A percentile compares a stretch with the other conserved stretches of the same genome.
phyloP scores from a whole-genome alignment of 1,140 invertebrate genomes.

The Apolygus lucorum region DNA sequence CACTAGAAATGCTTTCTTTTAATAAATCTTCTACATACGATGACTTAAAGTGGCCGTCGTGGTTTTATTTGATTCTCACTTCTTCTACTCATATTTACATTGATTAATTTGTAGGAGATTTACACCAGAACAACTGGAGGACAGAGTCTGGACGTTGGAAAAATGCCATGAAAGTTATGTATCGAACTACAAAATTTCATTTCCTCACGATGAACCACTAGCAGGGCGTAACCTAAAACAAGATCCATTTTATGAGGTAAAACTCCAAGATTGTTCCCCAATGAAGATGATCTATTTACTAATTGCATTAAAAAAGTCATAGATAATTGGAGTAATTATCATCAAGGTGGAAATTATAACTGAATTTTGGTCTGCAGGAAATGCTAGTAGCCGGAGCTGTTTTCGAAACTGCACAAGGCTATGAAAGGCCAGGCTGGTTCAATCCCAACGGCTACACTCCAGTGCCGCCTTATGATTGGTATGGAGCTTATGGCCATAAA shows the following conservation, averaged over 20 bases:
- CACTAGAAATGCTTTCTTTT: too few relatives aligned
- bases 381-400: slow-evolving; percentile 63
- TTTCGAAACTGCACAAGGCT: slow-evolving; percentile 77
- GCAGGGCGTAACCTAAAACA: slow-evolving; percentile 63
- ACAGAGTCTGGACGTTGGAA: slow-evolving; percentile 64
- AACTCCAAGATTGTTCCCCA: slow-evolving; percentile 3
- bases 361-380: slow-evolving; percentile 40
- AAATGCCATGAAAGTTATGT: slow-evolving; percentile 78
- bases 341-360: too few relatives aligned
- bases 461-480: slow-evolving; percentile 68
- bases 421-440: slow-evolving; percentile 76
- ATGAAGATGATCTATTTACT: not conserved
- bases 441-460: slow-evolving; percentile 41
- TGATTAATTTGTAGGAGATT: slow-evolving; percentile 51
- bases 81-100: too few relatives aligned
- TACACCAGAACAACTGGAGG: slow-evolving; percentile 54
- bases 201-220: slow-evolving; percentile 75
- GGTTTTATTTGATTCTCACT: too few relatives aligned
- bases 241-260: slow-evolving; percentile 58
- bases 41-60: too few relatives aligned
- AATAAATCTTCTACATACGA: too few relatives aligned
- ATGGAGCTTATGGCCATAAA: slow-evolving; percentile 61
- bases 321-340: too few relatives aligned
- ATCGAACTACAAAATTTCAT: slow-evolving; percentile 76
- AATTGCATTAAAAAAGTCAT: too few relatives aligned